Evolutionary conservation across 2,797 vertebrate species (phyloP), one percentile per base, ranked within the genome.

Genomic region (Loriculus beryllinus): DNA sequence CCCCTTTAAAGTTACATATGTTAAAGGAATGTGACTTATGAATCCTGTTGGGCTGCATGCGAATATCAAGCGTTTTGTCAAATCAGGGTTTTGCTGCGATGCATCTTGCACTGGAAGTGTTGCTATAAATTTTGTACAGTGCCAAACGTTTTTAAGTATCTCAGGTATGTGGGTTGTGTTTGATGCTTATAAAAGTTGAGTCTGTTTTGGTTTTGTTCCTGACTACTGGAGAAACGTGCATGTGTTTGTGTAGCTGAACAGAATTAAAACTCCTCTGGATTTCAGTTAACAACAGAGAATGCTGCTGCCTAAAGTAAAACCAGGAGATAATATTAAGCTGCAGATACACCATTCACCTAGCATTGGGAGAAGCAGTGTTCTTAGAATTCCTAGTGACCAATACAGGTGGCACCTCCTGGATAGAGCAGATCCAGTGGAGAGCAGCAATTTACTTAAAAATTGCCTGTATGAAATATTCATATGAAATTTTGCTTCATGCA

Each of bases 11-110:
- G 56, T 76, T 93, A 76, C 70, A 82, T 78, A 56, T 39, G 72
- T 49, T 91, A 57, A 63, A 88, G 70, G 59, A 88, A 84, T 84
- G 80, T 94, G 91, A 95, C 93, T 97, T 92, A 95, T 74, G 82
- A 84, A 91, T 94, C 77, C 92, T 82, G 59, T 92, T 88, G 94
- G 80, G 80, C 67, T 92, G 67, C 59, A 45, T 67, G 14, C 95
- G 85, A 59, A 82, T 94, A 86, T 90, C 89, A 93, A 91, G 86
- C 87, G 72, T 69, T 93, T 89, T 79, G 62, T 90, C 72, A 91
- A 91, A 96, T 87, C 72, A 83, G 75, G 82, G 76, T 81, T 93
- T 88, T 91, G 21, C 63, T 74, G 77, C 67, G 72, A 91, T 90
- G 59, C 87, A 82, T 91, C 84, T 93, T 7, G 0, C 43, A 60